Conservation (phyloP, 2,888 invertebrate genomes). For the Hyppa rectilinea region DNA sequence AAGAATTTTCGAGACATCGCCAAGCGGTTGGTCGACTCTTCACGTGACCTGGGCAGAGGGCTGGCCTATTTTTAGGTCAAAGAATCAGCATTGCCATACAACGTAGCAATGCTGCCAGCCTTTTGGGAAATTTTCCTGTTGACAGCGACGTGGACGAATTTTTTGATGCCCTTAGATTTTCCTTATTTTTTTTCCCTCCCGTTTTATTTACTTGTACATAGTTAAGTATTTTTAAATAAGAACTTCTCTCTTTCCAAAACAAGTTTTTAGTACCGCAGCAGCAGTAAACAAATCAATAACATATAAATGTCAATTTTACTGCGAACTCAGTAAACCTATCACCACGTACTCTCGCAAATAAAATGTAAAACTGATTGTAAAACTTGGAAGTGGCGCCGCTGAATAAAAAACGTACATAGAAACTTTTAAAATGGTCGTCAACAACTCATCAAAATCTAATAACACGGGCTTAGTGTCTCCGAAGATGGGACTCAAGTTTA, state of each 20-base stretch:
- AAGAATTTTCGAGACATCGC: too few species aligned
- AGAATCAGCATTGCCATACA: too few species aligned
- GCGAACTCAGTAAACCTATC: constrained; percentile 33
- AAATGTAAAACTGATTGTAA: constrained; percentile 66
- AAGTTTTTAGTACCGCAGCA: constrained; percentile 25
- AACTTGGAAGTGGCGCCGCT: constrained; percentile 51
- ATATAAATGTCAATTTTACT: constrained; percentile 35
- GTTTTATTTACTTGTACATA: too few species aligned
- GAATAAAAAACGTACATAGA: constrained; percentile 66
- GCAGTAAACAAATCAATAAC: constrained; percentile 47
- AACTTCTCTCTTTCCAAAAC: not conserved
- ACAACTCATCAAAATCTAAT: constrained; percentile 86
- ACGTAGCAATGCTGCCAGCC: too few species aligned
- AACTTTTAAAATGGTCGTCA: constrained; percentile 77
- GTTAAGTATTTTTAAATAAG: too few species aligned
- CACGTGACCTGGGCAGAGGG: too few species aligned
- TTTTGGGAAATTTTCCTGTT: too few species aligned
- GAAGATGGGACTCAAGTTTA: constrained; percentile 38
- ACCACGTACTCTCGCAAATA: constrained; percentile 44
- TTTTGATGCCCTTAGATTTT: too few species aligned
- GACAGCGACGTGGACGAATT: too few species aligned
- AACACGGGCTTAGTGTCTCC: constrained; percentile 78
- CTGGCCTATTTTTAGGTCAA: too few species aligned
- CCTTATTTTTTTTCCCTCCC: too few species aligned
- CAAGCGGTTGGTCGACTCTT: too few species aligned